A percentile compares a stretch with the other conserved stretches of the same genome.
These are phyloP conservation scores for Eptesicus fuscus DNA, from an alignment of 2,113 vertebrate genomes.

Conservation along the genomic window DNA sequence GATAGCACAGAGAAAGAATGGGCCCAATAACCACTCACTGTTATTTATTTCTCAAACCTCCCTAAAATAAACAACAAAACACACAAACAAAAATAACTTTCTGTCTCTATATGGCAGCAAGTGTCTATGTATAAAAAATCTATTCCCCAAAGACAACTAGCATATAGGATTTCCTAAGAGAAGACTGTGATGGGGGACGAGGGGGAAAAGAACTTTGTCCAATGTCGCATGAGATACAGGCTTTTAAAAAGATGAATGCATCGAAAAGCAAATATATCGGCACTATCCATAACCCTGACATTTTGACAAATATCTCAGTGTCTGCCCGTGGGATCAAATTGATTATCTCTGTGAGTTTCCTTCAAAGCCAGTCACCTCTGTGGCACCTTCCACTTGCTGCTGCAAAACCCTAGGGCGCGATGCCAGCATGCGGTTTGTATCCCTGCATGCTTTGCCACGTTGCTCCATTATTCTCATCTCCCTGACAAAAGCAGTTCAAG, in stretches of 20 bases:
- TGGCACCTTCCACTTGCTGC: background rate
- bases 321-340: slow-evolving; percentile 54
- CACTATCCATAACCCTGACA: slow-evolving; percentile 60
- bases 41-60: background rate
- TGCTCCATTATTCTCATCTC: background rate
- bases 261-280: slow-evolving; percentile 60
- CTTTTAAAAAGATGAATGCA: slow-evolving; percentile 61
- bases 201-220: background rate
- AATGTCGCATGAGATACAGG: slow-evolving; percentile 25
- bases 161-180: background rate
- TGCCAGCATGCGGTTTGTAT: background rate
- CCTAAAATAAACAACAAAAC: background rate
- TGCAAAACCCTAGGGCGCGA: background rate
- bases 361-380: slow-evolving; percentile 62
- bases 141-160: background rate
- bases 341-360: slow-evolving; percentile 63
- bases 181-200: background rate
- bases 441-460: background rate
- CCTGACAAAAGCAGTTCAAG: background rate
- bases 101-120: background rate
- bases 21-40: background rate
- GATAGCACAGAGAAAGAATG: background rate
- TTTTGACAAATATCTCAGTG: slow-evolving; percentile 67
- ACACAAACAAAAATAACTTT: background rate
- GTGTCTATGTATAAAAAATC: background rate